A percentile compares a stretch with the other conserved stretches of the same genome.
These are phyloP conservation scores for Nyctibius grandis DNA, from an alignment of 2,797 vertebrate species.

Conservation along the genomic window DNA sequence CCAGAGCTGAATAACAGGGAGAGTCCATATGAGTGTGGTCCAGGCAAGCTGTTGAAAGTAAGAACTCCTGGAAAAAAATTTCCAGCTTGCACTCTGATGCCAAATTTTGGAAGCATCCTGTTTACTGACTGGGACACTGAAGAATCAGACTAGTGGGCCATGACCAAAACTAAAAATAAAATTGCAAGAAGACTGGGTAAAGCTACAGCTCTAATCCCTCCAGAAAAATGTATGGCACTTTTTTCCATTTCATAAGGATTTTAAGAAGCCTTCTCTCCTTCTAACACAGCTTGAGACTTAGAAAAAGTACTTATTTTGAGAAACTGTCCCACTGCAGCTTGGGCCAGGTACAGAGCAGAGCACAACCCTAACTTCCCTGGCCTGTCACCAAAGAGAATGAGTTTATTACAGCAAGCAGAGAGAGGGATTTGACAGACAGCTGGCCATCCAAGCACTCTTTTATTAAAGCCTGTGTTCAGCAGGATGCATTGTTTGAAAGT, in stretches of 20 bases:
- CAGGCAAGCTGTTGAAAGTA: background rate
- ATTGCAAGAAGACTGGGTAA: background rate
- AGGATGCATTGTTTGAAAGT: slow-evolving; percentile 16
- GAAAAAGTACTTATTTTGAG: slow-evolving; percentile 9
- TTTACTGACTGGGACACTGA: slow-evolving; percentile 45
- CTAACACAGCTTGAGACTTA: background rate
- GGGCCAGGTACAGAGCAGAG: background rate
- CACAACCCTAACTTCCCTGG: background rate
- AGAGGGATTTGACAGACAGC: slow-evolving; percentile 30
- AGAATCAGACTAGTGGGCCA: slow-evolving; percentile 24
- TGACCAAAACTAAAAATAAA: slow-evolving; percentile 19
- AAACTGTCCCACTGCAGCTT: background rate
- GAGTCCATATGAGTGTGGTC: background rate
- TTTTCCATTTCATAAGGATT: slow-evolving; percentile 12
- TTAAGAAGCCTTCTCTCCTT: background rate
- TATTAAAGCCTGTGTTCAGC: slow-evolving; percentile 20
- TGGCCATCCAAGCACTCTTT: background rate
- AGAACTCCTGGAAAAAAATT: background rate
- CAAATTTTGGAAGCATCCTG: slow-evolving; percentile 41
- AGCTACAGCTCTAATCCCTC: background rate
- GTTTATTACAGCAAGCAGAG: slow-evolving; percentile 13
- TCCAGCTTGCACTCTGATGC: background rate
- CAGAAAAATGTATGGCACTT: background rate
- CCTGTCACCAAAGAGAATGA: background rate
- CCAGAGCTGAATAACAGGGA: background rate